Base-by-base conservation (phyloP, 2,113 vertebrate species). In the Scomber scombrus region DNA sequence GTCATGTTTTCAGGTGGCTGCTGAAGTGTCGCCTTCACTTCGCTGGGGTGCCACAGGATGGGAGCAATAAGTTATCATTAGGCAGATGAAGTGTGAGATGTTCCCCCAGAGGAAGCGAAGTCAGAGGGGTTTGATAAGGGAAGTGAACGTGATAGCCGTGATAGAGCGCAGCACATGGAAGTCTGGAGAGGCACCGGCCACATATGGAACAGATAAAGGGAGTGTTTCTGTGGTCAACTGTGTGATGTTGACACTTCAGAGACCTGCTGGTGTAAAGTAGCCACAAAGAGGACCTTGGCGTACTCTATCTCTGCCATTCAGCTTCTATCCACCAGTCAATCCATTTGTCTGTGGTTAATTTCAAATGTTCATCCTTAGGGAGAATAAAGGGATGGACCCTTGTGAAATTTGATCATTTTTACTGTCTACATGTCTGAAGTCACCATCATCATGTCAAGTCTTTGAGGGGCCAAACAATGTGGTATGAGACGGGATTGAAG, bases 131-230 rank as follows among this genome's bases (percentile, higher is more conserved):
- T 67, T 75, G 82, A 85, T 86, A 85, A 85, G 68, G 80, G 78
- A 60, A 3, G 76, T 72, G 66, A 61, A 61, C 0, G 74, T 26
- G 82, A 85, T 58, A 1, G 79, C 64, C 47, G 64, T 13, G 31
- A 74, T 64, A 13, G 43, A 78, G 70, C 21, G 0, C 0, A 2
- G 16, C 63, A 50, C 68, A 16, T 6, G 67, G 58, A 73, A 29
- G 61, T 74, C 23, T 70, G 43, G 13, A 45, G 54, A 74, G 52
- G 61, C 82, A 66, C 1, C 49, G 0, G 52, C n/a, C 84, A 90
- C 92, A 93, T 89, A 82, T 92, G 93, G 92, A 90, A 89, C 15
- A n/a, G 55, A 93, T 94, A 75, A 91, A 92, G 60, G 14, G 16
- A 67, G 72, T 56, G 71, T 80, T 91, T 75, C 75, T 89, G 87